Conservation (phyloP, 2,797 vertebrate genomes). For the Leptoclinus maculatus region DNA sequence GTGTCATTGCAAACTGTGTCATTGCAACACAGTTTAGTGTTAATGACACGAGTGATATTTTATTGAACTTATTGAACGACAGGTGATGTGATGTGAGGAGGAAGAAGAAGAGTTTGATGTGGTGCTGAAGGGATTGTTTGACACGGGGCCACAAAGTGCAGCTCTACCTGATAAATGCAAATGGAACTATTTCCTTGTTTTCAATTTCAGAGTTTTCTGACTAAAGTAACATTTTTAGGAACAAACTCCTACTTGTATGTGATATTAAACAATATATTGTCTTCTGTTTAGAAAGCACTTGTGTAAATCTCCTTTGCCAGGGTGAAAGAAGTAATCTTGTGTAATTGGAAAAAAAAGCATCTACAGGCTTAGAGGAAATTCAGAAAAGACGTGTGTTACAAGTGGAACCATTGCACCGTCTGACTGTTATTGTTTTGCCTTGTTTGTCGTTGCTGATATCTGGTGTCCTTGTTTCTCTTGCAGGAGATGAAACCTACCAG, state of each 20-base stretch:
- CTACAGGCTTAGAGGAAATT: neutral
- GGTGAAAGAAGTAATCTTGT: neutral
- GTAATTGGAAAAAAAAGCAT: neutral
- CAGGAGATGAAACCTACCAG: conserved; percentile 98
- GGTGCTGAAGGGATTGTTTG: neutral
- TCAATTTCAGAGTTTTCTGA: neutral
- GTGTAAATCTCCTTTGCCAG: neutral
- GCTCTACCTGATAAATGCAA: no score
- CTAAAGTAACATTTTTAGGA: neutral
- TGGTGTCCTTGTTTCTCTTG: conserved; percentile 25
- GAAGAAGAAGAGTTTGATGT: neutral
- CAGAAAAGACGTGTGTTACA: neutral
- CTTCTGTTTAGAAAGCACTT: neutral
- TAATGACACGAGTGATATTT: neutral
- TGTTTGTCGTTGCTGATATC: neutral
- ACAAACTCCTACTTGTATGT: neutral
- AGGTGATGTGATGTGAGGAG: neutral
- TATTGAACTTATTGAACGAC: neutral
- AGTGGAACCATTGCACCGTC: neutral
- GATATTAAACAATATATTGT: neutral
- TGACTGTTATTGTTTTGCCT: neutral
- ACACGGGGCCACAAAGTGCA: neutral
- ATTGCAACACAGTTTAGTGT: neutral
- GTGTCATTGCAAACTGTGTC: no score
- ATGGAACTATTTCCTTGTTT: neutral